These are phyloP conservation scores for Poecilia gillii DNA, from an alignment of 2,797 vertebrate species.

Conservation along the genomic window DNA sequence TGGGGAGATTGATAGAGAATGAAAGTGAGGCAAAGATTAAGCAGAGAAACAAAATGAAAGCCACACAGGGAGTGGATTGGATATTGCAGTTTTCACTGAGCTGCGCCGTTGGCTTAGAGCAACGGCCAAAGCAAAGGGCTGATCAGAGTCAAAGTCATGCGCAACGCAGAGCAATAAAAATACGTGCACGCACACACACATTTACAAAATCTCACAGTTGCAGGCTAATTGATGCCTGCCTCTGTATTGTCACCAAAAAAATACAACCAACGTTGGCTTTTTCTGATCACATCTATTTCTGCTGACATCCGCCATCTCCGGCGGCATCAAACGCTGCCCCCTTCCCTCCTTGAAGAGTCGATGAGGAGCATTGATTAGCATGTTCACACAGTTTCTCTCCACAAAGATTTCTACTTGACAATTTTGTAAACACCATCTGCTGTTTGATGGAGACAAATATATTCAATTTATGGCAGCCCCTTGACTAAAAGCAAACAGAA, in stretches of 20 bases:
- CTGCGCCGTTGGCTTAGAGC: neutral
- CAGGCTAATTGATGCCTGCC: slow-evolving; percentile 2
- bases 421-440: slow-evolving; percentile 48
- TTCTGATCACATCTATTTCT: slow-evolving; percentile 29
- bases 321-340: slow-evolving; percentile 28
- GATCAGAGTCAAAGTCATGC: neutral
- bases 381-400: slow-evolving; percentile 37
- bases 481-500: slow-evolving; percentile 55
- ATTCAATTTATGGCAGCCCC: slow-evolving; percentile 58
- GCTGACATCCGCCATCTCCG: slow-evolving; percentile 10
- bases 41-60: slow-evolving; percentile 17
- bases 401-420: slow-evolving; percentile 45
- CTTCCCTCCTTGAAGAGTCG: slow-evolving; percentile 35
- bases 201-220: neutral
- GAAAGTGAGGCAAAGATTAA: slow-evolving; percentile 52
- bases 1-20: slow-evolving; percentile 41
- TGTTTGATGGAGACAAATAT: slow-evolving; percentile 62
- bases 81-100: slow-evolving; percentile 24
- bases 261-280: slow-evolving; percentile 10
- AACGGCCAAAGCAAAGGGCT: neutral
- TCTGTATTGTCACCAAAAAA: slow-evolving; percentile 26
- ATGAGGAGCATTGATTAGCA: slow-evolving; percentile 52
- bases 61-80: slow-evolving; percentile 38
- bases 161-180: neutral
- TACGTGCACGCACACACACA: too few species aligned